Base-by-base conservation (phyloP, 2,797 vertebrate genomes). In the Gadopsis bispinosus region DNA sequence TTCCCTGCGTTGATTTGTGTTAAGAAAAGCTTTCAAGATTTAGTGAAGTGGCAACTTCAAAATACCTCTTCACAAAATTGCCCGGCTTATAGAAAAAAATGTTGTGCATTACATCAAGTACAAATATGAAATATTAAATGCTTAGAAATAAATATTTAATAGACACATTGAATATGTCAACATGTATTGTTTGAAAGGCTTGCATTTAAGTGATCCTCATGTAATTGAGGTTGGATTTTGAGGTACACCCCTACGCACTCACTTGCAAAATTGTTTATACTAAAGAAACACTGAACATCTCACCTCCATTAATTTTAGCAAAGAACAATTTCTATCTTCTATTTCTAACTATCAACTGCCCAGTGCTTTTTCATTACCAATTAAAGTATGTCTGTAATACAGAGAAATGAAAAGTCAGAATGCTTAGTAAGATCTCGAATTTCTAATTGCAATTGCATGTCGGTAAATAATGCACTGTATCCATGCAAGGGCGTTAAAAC, bases 241-340 rank as follows among this genome's bases (percentile, higher is more conserved):
- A 54, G 33, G 55, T 50, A 7, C 17, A 59, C 41, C n/a, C 12
- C 12, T 7, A 2, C 7, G 22, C 10, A 5, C 39, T 12, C 10
- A 37, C 20, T 47, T 29, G 17, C 37, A 19, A 33, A 41, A 50
- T 45, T n/a, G 10, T 12, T 53, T 19, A 26, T 51, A 48, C 53
- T 29, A 16, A 41, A 53, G 8, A 53, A 62, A 29, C 20, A 45
- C 13, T 33, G 51, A 54, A 63, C 8, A 22, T 58, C 37, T 39
- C 45, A 33, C 12, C 26, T 14, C 19, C 31, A 39, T 69, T 67
- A 1, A 75, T 79, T 39, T 67, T 54, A 60, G 60, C 35, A 51
- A 39, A 56, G 4, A 35, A 11, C 12, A 19, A 22, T 50, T 26
- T 55, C 39, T 55, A 3, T 55, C 3, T 26, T 26, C 26, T 26